Conservation (phyloP, 2,113 vertebrate genomes). For the Tichodroma muraria region DNA sequence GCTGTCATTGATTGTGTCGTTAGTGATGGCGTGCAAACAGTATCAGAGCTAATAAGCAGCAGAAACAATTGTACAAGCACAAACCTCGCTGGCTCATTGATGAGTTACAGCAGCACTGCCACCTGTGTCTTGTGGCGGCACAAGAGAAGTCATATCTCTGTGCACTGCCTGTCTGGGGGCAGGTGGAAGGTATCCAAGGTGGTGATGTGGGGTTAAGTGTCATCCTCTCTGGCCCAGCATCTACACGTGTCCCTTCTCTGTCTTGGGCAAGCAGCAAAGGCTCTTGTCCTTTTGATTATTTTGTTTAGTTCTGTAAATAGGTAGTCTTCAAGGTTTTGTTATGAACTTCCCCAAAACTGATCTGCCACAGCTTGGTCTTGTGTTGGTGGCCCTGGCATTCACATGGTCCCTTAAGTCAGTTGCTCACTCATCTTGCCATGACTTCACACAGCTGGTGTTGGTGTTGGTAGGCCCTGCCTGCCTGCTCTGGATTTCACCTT, state of each 20-base stretch:
- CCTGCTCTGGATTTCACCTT: not conserved
- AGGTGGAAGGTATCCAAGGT: not conserved
- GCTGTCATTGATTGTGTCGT: not conserved
- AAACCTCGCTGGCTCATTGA: not conserved
- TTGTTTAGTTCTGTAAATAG: not conserved
- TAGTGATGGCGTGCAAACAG: not conserved
- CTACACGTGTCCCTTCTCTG: not conserved
- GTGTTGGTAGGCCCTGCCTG: not conserved
- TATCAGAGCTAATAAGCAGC: not conserved
- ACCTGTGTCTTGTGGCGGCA: not conserved
- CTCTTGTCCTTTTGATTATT: not conserved
- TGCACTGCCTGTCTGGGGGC: not conserved
- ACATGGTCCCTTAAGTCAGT: not conserved
- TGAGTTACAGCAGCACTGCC: not conserved
- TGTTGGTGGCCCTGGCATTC: not conserved
- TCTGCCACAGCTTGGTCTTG: not conserved
- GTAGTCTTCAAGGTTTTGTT: not conserved
- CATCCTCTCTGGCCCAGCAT: not conserved
- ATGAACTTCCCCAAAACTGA: not conserved
- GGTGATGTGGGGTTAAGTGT: not conserved
- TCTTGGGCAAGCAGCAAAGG: not conserved
- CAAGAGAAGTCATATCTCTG: not conserved
- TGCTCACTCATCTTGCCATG: not conserved
- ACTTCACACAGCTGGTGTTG: rapidly evolving
- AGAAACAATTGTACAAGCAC: not conserved